These are phyloP conservation scores for Oryctolagus cuniculus DNA, from an alignment of 2,113 vertebrate genomes.

Conservation along the genomic window DNA sequence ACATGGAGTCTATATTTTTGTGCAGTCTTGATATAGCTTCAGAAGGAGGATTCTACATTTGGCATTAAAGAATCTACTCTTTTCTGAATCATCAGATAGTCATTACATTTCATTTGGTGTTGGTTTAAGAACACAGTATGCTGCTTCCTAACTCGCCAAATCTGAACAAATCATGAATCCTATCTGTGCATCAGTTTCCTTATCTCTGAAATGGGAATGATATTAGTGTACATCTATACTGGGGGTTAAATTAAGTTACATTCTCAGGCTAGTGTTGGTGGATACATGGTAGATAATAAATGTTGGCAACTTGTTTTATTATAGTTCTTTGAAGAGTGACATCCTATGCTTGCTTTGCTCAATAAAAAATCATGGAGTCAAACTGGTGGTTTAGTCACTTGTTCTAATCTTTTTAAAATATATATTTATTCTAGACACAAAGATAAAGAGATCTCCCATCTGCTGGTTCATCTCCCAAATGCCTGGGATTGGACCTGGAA, in stretches of 20 bases:
- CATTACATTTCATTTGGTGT: not conserved
- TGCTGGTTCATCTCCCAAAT: no score
- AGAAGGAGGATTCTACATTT: conserved; percentile 17
- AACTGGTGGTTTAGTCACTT: not conserved
- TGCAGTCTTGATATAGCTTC: not conserved
- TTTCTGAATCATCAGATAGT: conserved; percentile 28
- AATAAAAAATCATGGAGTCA: not conserved
- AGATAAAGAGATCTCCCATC: no score
- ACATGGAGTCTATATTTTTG: not conserved
- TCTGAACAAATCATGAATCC: not conserved
- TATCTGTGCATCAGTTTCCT: not conserved
- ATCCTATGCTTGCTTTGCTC: not conserved
- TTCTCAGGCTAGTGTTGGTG: not conserved
- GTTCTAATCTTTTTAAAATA: not conserved
- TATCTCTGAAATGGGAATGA: not conserved
- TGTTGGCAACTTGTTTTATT: conserved; percentile 24
- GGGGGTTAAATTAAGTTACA: not conserved
- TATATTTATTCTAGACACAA: no score
- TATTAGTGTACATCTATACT: not conserved
- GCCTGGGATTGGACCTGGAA: no score
- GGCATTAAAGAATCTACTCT: not conserved
- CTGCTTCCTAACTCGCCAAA: not conserved
- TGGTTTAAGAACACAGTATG: not conserved
- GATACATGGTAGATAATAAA: not conserved
- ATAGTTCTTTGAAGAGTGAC: not conserved